These are phyloP conservation scores for Anneissia japonica DNA, from an alignment of 35 echinoderm and acorn worm genomes.

Conservation along the genomic window DNA sequence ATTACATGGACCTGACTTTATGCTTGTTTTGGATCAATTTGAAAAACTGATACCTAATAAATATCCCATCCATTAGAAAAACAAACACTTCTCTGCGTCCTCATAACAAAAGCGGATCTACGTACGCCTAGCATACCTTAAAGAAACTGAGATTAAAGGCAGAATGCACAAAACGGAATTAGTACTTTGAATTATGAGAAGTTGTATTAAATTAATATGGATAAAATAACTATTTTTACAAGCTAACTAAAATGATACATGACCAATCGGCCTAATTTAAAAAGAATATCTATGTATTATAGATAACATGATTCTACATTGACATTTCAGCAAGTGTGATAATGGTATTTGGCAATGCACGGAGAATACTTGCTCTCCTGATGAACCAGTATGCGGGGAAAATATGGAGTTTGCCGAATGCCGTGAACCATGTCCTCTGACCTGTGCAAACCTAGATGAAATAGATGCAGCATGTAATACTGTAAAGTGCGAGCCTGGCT, in stretches of 20 bases:
- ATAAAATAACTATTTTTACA: too few relatives aligned
- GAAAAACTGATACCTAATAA: not conserved
- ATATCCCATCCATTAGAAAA: not conserved
- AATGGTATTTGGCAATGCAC: not conserved
- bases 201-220: too few relatives aligned
- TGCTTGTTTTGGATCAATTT: not conserved
- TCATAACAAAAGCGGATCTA: not conserved
- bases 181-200: too few relatives aligned
- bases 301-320: too few relatives aligned
- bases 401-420: conserved; percentile 5
- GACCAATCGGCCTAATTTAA: too few relatives aligned
- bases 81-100: not conserved
- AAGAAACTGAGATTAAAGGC: too few relatives aligned
- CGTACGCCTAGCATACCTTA: too few relatives aligned
- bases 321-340: not conserved
- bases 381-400: not conserved
- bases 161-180: too few relatives aligned
- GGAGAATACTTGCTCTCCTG: not conserved
- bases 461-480: not conserved
- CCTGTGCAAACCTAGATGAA: conserved; percentile 4
- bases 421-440: not conserved
- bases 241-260: too few relatives aligned
- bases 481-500: not conserved
- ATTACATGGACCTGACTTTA: not conserved
- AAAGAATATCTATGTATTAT: too few relatives aligned